phyloP scores from a whole-genome alignment of 2,113 vertebrate species.

The Pavo muticus region DNA sequence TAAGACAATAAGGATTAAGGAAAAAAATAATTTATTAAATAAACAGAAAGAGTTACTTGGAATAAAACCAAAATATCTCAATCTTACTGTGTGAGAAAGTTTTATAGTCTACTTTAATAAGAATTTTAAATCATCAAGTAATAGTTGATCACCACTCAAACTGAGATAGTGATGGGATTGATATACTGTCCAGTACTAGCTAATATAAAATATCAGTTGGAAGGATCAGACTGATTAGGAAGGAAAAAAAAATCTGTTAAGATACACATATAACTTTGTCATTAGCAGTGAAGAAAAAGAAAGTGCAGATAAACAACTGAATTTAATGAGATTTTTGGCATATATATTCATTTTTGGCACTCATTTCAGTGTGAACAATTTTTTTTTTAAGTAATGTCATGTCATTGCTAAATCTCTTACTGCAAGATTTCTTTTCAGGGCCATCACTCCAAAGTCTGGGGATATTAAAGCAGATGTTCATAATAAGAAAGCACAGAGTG shows the following conservation, averaged over 20 bases:
- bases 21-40: not conserved
- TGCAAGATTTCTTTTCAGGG: not conserved
- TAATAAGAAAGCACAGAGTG: not conserved
- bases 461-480: not conserved
- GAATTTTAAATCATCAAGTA: not conserved
- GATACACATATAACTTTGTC: not conserved
- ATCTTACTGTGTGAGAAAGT: accelerated
- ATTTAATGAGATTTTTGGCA: not conserved
- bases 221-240: not conserved
- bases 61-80: not conserved
- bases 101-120: not conserved
- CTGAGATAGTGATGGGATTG: accelerated
- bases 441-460: not conserved
- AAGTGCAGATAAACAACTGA: not conserved
- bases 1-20: not conserved
- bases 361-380: not conserved
- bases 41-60: not conserved
- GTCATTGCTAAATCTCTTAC: not conserved
- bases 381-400: not conserved
- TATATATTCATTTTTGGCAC: accelerated
- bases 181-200: not conserved
- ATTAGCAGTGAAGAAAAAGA: not conserved
- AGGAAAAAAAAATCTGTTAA: not conserved
- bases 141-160: not conserved
- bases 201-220: not conserved